These are phyloP conservation scores for Candidula unifasciata DNA, from an alignment of 2,888 invertebrate species.

Conservation along the genomic window DNA sequence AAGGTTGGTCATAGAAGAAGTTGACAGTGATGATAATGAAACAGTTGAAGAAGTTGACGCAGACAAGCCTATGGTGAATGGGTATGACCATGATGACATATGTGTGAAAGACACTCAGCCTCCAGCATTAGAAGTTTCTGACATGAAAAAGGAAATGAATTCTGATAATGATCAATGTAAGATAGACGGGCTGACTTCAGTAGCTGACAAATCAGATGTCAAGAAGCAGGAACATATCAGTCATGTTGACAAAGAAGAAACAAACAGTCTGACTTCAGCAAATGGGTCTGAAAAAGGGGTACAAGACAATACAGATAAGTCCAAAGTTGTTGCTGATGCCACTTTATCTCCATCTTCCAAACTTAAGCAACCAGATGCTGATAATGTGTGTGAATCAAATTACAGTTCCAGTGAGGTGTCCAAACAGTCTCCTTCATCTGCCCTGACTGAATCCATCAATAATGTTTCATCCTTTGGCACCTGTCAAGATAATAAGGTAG, in stretches of 20 bases:
- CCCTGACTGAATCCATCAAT: neutral
- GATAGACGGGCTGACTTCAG: neutral
- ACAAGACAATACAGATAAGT: neutral
- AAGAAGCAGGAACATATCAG: too few species aligned
- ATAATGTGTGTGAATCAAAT: neutral
- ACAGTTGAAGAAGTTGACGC: slow-evolving; percentile 45
- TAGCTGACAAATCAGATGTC: neutral
- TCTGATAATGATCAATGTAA: neutral
- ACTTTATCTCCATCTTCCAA: slow-evolving; percentile 9
- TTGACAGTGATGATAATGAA: slow-evolving; percentile 48
- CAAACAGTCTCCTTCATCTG: neutral
- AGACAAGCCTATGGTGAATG: slow-evolving; percentile 45
- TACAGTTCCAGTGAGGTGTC: neutral
- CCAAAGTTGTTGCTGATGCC: neutral
- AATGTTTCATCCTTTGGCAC: neutral
- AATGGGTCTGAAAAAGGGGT: neutral
- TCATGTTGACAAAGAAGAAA: too few species aligned
- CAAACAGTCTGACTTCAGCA: too few species aligned
- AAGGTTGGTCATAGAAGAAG: slow-evolving; percentile 57
- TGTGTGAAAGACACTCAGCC: neutral
- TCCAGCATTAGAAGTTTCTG: slow-evolving; percentile 44
- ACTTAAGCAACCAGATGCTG: neutral
- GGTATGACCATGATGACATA: slow-evolving; percentile 5
- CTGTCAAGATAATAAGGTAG: neutral
- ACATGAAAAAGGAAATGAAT: neutral